Conservation (phyloP, 2,888 invertebrate genomes). For the Dastarcus helophoroides region DNA sequence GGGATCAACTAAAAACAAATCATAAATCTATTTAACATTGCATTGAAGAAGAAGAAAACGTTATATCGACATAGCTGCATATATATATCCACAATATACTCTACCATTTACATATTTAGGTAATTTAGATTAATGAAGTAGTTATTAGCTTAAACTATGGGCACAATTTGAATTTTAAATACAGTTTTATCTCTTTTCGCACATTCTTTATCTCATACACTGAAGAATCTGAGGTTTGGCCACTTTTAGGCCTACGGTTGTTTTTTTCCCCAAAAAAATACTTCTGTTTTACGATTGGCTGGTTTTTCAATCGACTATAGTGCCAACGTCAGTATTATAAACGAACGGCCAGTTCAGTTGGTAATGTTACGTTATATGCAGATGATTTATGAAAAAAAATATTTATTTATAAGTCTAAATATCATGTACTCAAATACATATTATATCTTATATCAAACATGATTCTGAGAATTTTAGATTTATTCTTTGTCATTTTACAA, state of each 20-base stretch:
- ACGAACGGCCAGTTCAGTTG: slow-evolving; percentile 34
- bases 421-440: slow-evolving; percentile 37
- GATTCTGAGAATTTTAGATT: slow-evolving; percentile 49
- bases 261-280: background rate
- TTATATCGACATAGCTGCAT: slow-evolving; percentile 31
- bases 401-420: slow-evolving; percentile 19
- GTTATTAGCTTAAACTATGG: slow-evolving; percentile 40
- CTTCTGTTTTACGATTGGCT: slow-evolving; percentile 4
- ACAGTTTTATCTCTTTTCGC: slow-evolving; percentile 30
- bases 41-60: slow-evolving; percentile 27
- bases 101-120: slow-evolving; percentile 32
- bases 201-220: slow-evolving; percentile 11
- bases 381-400: slow-evolving; percentile 12
- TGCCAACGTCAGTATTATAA: slow-evolving; percentile 37
- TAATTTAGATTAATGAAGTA: slow-evolving; percentile 29
- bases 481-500: slow-evolving; percentile 64
- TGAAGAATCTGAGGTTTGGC: background rate
- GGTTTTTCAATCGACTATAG: slow-evolving; percentile 13
- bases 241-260: slow-evolving; percentile 3
- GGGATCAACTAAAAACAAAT: slow-evolving; percentile 41
- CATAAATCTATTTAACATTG: slow-evolving; percentile 35
- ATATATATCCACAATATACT: slow-evolving; percentile 33
- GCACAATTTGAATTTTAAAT: slow-evolving; percentile 37
- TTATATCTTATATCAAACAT: slow-evolving; percentile 35
- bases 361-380: slow-evolving; percentile 16